These are phyloP conservation scores for Brachionichthys hirsutus DNA, from an alignment of 2,113 vertebrate genomes.

Conservation along the genomic window DNA sequence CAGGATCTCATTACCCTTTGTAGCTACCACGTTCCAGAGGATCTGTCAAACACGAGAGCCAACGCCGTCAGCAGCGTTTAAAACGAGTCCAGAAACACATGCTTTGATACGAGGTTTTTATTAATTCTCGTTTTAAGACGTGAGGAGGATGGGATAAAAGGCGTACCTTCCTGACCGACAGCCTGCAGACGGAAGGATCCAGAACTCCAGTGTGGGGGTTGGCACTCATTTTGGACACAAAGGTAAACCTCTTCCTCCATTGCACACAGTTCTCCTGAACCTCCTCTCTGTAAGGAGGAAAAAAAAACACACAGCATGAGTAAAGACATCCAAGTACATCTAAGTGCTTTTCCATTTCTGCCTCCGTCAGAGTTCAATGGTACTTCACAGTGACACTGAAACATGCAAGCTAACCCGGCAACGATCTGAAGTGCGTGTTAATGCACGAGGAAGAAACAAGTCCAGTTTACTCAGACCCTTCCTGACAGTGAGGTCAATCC, in stretches of 20 bases:
- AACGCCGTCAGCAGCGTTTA: too few relatives aligned
- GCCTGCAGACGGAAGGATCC: constrained; percentile 92
- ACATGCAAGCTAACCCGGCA: background rate
- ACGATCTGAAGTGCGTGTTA: background rate
- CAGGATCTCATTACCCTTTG: too few relatives aligned
- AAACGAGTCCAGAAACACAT: background rate
- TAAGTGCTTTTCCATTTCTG: background rate
- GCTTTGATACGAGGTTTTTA: background rate
- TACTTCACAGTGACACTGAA: background rate
- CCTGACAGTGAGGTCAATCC: background rate
- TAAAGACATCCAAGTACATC: background rate
- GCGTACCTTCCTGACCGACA: constrained; percentile 94
- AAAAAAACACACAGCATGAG: background rate
- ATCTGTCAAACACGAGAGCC: too few relatives aligned
- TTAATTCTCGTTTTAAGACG: background rate
- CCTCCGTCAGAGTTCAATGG: too few relatives aligned
- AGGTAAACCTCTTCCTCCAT: constrained; percentile 94
- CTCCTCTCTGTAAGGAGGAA: constrained; percentile 80
- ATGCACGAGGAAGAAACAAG: background rate
- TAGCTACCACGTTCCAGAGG: too few relatives aligned
- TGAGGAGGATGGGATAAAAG: background rate
- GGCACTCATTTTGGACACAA: constrained; percentile 97
- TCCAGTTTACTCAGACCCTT: background rate
- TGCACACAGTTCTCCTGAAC: constrained; percentile 95
- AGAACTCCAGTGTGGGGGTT: constrained; percentile 93